phyloP scores from a whole-genome alignment of 2,797 vertebrate genomes.

The Mus spretus region DNA sequence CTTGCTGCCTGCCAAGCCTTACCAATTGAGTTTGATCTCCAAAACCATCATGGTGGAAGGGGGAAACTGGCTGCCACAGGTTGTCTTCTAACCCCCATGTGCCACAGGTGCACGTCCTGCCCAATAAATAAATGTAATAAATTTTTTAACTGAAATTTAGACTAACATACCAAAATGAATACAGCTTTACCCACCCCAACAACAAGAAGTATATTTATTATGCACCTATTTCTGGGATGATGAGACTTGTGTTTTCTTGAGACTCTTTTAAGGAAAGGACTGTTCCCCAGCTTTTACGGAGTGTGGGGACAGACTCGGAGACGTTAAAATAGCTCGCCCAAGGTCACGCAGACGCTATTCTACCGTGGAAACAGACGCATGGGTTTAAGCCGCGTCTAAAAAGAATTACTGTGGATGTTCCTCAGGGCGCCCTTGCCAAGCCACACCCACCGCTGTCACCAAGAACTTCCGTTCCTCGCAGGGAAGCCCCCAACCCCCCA shows the following conservation, averaged over 20 bases:
- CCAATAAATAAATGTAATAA: neutral
- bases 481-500: slow-evolving; percentile 66
- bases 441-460: slow-evolving; percentile 81
- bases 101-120: neutral
- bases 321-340: neutral
- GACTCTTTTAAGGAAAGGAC: neutral
- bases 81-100: neutral
- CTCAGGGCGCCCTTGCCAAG: slow-evolving; percentile 69
- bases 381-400: slow-evolving; percentile 13
- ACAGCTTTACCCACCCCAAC: neutral
- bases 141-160: slow-evolving; percentile 47
- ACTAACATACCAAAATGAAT: slow-evolving; percentile 56
- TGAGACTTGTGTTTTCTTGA: neutral
- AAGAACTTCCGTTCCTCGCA: slow-evolving; percentile 76
- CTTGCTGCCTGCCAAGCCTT: neutral
- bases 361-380: neutral
- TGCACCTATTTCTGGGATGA: rapidly evolving
- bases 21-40: neutral
- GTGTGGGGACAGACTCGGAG: neutral
- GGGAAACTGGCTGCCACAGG: too few relatives aligned
- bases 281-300: neutral
- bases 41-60: neutral
- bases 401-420: slow-evolving; percentile 39
- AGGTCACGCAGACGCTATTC: slow-evolving; percentile 28
- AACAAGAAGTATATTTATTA: neutral